Base-by-base conservation (phyloP, 1,140 invertebrate species). In the Papilio polyxenes region DNA sequence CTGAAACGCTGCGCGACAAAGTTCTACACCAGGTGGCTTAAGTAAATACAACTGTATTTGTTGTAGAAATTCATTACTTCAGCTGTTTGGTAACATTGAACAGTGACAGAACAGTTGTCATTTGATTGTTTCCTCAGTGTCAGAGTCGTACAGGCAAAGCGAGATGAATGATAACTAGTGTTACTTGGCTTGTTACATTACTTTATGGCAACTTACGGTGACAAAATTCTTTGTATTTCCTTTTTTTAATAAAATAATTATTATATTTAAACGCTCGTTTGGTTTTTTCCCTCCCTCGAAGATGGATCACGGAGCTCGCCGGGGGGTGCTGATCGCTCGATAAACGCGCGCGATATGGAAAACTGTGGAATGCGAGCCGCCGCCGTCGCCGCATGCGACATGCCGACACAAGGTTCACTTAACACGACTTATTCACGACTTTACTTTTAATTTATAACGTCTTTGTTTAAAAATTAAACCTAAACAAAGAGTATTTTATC, bases 221-320 rank as follows among this genome's bases (percentile, higher is more conserved):
- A 53, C 15, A 11, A 13, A 5, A 69, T 37, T 69, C 69, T 15
- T 37, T n/a, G 23, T 72, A 13, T 31, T 40, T 17, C 4, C 2
- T 17, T 31, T 7, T 5, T 23, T 37, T 72, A 7, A 11, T 13
- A 31, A 31, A 10, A 10, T 20, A 11, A 13, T 49, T 78, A 75
- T 37, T 69, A 17, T 62, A 13, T 77, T 80, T 77, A 82, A 82
- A 48, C 90, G 89, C 87, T 78, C 87, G 89, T 91, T 81, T 92
- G 82, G 76, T 31, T 17, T 9, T 82, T 40, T 17, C 77, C 81
- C 82, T 85, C 87, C 88, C 89, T 89, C 83, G 84, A 93, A 93
- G 92, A 94, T 89, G 92, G 92, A 94, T 94, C 92, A 92, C 92
- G 87, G 88, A 90, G 87, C 88, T 53, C 88, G 86, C 82, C 86